A percentile compares a stretch with the other conserved stretches of the same genome.
Evolutionary conservation across 2,797 vertebrate genomes (phyloP).

Genomic region (Simalia tracyae): DNA sequence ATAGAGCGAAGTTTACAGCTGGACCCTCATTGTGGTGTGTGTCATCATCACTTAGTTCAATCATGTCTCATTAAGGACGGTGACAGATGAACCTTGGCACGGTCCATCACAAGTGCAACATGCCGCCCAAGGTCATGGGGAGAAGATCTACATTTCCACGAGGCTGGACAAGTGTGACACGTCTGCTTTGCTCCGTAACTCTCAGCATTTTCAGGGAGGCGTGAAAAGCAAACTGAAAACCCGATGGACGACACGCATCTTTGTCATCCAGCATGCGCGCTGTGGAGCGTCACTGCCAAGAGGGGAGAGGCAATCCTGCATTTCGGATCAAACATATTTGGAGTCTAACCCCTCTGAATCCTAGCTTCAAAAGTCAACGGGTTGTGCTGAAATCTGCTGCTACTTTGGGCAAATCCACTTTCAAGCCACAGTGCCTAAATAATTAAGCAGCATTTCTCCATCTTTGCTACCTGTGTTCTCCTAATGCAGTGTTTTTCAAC

Average conservation of each 20-base stretch:
- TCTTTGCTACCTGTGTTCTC: background rate
- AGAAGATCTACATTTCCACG: constrained; percentile 8
- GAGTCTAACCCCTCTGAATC: background rate
- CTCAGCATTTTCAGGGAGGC: background rate
- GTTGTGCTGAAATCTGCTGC: background rate
- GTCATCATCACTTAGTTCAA: constrained; percentile 59
- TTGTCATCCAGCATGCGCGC: too few species aligned
- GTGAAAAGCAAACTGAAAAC: background rate
- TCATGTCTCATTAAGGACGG: constrained; percentile 50
- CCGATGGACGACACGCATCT: background rate
- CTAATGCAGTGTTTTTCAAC: background rate
- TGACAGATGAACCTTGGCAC: constrained; percentile 51
- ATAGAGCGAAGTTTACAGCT: constrained; percentile 24
- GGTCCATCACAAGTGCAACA: constrained; percentile 43
- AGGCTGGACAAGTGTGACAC: background rate
- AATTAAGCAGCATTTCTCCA: background rate
- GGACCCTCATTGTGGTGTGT: constrained; percentile 38
- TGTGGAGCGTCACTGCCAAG: background rate
- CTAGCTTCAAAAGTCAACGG: background rate
- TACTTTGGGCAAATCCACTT: background rate
- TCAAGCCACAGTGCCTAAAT: background rate
- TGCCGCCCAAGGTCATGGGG: background rate
- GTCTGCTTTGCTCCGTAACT: background rate
- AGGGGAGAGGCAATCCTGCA: background rate
- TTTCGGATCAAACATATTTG: background rate